Evolutionary conservation across 2,888 invertebrate genomes (phyloP).

Genomic region (Linyphia triangularis): DNA sequence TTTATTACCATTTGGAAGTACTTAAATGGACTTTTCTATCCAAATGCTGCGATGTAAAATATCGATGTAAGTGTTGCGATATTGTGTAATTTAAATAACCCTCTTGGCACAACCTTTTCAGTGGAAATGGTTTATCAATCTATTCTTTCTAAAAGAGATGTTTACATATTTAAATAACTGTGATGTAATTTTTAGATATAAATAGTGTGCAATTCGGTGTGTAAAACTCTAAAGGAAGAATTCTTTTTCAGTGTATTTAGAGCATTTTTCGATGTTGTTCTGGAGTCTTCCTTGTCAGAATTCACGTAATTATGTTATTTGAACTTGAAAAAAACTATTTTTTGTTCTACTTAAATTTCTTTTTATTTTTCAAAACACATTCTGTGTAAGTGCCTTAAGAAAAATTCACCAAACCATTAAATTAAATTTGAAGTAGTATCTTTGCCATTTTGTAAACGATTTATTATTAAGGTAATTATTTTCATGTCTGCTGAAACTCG

Average conservation of each 20-base stretch:
- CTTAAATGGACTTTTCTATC: conserved; percentile 67
- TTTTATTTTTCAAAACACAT: conserved; percentile 33
- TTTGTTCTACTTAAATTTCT: background rate
- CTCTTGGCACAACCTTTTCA: conserved; percentile 27
- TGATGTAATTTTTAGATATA: conserved; percentile 43
- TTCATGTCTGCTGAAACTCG: too few species aligned
- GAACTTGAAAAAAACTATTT: background rate
- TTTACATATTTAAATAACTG: conserved; percentile 36
- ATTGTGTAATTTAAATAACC: conserved; percentile 14
- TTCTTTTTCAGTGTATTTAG: background rate
- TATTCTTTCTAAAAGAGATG: conserved; percentile 22
- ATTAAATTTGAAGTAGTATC: background rate
- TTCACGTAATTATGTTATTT: background rate
- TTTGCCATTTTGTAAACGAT: too few species aligned
- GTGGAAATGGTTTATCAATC: conserved; percentile 8
- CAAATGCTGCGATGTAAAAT: background rate
- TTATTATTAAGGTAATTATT: too few species aligned
- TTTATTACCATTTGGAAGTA: conserved; percentile 72
- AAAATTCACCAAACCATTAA: background rate
- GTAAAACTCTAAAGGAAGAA: background rate
- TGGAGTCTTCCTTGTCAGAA: conserved; percentile 20
- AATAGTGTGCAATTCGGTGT: conserved; percentile 25
- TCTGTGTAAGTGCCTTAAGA: conserved; percentile 44
- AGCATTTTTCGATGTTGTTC: conserved; percentile 7
- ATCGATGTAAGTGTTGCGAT: background rate